A percentile compares a stretch with the other conserved stretches of the same genome.
Evolutionary conservation across 2,888 invertebrate genomes (phyloP).

Genomic region (Adelphocoris suturalis): DNA sequence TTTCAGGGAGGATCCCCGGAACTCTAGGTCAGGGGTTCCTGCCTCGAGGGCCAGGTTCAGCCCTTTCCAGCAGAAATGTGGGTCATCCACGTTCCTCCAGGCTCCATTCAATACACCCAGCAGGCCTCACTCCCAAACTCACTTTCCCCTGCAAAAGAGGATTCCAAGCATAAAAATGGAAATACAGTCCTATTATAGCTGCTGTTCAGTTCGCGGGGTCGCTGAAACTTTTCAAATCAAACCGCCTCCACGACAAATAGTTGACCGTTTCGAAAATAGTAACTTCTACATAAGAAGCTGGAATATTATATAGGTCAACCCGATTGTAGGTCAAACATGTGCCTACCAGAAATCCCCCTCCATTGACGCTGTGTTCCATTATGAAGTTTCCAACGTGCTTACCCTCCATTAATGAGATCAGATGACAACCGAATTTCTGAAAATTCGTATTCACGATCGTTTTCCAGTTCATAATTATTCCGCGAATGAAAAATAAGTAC

Average conservation of each 20-base stretch:
- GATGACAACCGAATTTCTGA: neutral
- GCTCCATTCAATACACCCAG: slow-evolving; percentile 61
- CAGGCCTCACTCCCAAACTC: slow-evolving; percentile 12
- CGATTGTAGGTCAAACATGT: slow-evolving; percentile 61
- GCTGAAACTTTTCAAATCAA: too few species aligned
- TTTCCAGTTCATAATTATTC: too few species aligned
- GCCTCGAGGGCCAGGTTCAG: neutral
- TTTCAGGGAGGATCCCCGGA: neutral
- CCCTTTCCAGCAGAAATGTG: slow-evolving; percentile 46
- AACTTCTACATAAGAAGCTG: too few species aligned
- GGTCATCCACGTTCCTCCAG: slow-evolving; percentile 67
- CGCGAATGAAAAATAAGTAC: too few species aligned
- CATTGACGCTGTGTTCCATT: slow-evolving; percentile 44
- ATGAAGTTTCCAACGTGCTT: neutral
- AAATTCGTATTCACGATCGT: too few species aligned
- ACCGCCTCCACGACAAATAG: too few species aligned
- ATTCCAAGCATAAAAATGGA: neutral
- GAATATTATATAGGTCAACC: neutral
- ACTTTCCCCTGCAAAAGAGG: neutral
- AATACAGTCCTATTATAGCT: neutral
- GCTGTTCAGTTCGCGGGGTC: too few species aligned
- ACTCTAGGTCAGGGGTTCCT: slow-evolving; percentile 46
- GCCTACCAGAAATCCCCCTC: slow-evolving; percentile 1
- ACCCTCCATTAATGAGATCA: slow-evolving; percentile 12
- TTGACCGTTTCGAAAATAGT: too few species aligned